phyloP scores from a whole-genome alignment of 2,113 vertebrate genomes.

The Empidonax traillii region DNA sequence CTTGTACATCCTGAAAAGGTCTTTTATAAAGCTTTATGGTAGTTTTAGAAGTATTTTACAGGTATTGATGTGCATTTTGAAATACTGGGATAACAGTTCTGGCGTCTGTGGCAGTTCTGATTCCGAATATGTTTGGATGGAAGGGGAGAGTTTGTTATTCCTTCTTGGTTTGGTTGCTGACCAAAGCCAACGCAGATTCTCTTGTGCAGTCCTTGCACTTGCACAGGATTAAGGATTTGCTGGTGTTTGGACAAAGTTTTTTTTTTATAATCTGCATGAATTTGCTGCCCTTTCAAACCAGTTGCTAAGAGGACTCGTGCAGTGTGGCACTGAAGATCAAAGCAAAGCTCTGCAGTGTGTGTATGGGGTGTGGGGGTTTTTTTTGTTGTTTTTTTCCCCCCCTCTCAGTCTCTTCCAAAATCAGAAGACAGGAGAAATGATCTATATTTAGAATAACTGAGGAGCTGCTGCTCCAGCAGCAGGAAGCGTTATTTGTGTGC shows the following conservation, averaged over 20 bases:
- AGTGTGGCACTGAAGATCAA: not conserved
- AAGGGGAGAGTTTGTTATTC: not conserved
- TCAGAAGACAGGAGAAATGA: constrained; percentile 4
- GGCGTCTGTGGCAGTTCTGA: not conserved
- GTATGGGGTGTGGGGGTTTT: not conserved
- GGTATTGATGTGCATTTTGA: not conserved
- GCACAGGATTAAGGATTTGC: not conserved
- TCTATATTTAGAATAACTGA: constrained; percentile 58
- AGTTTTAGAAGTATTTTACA: not conserved
- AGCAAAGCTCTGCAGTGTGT: not conserved
- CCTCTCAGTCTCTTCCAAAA: not conserved
- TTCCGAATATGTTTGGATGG: not conserved
- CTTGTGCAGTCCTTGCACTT: not conserved
- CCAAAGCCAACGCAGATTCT: not conserved
- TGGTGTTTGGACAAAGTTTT: not conserved
- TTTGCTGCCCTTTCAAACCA: not conserved
- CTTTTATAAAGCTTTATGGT: not conserved
- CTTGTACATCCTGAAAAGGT: not conserved
- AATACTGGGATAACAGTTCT: not conserved
- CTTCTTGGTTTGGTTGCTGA: not conserved
- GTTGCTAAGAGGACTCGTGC: not conserved
- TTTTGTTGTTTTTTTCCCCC: not conserved
- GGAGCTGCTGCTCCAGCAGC: constrained; percentile 30
- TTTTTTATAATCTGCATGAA: constrained; percentile 28
- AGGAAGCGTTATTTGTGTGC: constrained; percentile 50